phyloP scores from a whole-genome alignment of 35 echinoderm and acorn worm genomes.

The Antedon bifida region DNA sequence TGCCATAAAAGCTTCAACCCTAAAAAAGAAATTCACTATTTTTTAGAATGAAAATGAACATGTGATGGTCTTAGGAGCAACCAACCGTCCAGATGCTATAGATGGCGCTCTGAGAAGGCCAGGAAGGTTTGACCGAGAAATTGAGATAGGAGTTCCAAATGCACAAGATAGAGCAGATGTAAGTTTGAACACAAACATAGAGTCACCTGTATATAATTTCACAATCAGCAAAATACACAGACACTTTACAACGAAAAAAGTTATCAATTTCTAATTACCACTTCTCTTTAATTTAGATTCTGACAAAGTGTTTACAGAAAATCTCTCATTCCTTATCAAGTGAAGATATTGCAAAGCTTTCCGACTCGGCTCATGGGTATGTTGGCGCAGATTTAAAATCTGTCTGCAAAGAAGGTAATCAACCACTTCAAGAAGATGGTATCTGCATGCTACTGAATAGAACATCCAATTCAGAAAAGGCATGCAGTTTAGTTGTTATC shows the following conservation, averaged over 20 bases:
- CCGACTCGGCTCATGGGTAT: constrained; percentile 83
- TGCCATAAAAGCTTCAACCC: no score
- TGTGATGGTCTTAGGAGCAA: constrained; percentile 77
- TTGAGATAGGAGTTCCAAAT: constrained; percentile 38
- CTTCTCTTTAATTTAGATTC: constrained; percentile 36
- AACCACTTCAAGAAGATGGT: not conserved
- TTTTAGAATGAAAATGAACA: constrained; percentile 6
- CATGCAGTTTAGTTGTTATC: no score
- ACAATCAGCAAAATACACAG: no score
- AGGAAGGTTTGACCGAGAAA: constrained; percentile 87
- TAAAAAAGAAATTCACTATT: no score
- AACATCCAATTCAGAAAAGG: no score
- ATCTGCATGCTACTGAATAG: not conserved
- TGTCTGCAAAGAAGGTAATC: constrained; percentile 93
- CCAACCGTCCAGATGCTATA: constrained; percentile 79
- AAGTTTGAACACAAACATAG: not conserved
- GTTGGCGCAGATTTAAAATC: constrained; percentile 85
- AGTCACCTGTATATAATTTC: no score
- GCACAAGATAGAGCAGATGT: not conserved
- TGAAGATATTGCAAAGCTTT: constrained; percentile 33
- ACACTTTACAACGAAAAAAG: no score
- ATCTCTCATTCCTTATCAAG: constrained; percentile 32
- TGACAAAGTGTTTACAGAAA: constrained; percentile 48
- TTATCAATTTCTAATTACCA: no score
- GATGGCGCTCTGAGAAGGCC: constrained; percentile 78